These are phyloP conservation scores for Macrotus californicus DNA, from an alignment of 2,113 vertebrate species.

Conservation along the genomic window DNA sequence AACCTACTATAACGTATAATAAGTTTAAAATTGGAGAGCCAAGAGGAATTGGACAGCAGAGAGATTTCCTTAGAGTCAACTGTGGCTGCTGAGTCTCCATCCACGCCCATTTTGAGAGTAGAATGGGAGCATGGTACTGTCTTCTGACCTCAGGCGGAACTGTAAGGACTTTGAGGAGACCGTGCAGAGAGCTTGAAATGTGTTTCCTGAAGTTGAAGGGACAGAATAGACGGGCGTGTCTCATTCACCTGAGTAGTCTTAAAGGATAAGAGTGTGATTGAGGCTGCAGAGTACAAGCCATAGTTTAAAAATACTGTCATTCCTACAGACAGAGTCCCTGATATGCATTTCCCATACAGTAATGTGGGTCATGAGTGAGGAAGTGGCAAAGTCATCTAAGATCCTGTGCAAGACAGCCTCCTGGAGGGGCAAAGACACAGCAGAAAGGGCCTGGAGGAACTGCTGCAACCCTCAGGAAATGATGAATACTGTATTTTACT, in stretches of 20 bases:
- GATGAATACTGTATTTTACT: neutral
- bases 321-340: neutral
- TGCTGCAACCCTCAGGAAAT: neutral
- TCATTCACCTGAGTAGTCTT: neutral
- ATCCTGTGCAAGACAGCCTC: neutral
- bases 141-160: neutral
- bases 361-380: neutral
- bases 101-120: neutral
- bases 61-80: neutral
- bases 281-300: neutral
- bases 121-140: neutral
- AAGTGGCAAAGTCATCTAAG: neutral
- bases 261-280: neutral
- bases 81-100: neutral
- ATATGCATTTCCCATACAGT: neutral
- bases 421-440: neutral
- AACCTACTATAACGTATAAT: neutral
- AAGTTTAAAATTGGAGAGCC: neutral
- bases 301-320: neutral
- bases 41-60: neutral
- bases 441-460: neutral
- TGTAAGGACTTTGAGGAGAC: neutral
- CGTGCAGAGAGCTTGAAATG: neutral
- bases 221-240: neutral
- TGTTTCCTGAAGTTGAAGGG: neutral